phyloP scores from a whole-genome alignment of 2,888 invertebrate genomes.

The Tetranychus piercei region DNA sequence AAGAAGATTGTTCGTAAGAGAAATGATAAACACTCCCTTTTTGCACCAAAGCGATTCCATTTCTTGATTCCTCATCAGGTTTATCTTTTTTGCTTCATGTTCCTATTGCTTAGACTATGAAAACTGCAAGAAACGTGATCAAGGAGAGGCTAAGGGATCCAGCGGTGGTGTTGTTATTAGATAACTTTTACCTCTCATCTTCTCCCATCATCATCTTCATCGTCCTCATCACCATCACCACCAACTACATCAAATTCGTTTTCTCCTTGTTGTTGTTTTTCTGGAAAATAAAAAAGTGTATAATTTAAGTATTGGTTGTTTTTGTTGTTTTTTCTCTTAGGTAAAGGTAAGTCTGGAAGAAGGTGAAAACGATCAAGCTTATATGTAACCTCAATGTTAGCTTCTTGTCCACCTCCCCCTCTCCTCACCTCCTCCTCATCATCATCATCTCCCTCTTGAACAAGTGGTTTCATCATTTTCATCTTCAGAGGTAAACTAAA shows the following conservation, averaged over 20 bases:
- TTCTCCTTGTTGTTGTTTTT: not conserved
- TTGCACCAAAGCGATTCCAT: not conserved
- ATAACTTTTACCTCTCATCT: not conserved
- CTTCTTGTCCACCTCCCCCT: not conserved
- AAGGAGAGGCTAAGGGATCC: slow-evolving; percentile 1
- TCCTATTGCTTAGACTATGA: not conserved
- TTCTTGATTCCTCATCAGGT: not conserved
- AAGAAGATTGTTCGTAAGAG: not conserved
- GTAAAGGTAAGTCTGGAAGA: not conserved
- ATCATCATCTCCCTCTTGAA: not conserved
- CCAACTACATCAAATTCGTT: not conserved
- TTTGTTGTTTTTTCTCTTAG: not conserved
- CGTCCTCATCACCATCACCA: not conserved
- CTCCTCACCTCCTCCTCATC: not conserved
- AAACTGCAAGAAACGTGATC: not conserved
- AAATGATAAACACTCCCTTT: not conserved
- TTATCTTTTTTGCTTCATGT: not conserved
- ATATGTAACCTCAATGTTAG: not conserved
- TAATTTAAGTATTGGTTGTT: not conserved
- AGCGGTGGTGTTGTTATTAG: slow-evolving; percentile 1
- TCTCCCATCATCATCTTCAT: not conserved
- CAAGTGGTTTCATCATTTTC: not conserved
- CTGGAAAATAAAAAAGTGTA: not conserved
- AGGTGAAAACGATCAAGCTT: not conserved
- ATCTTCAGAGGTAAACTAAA: not conserved